Base-by-base conservation (phyloP, 2,888 invertebrate species). In the Oegoconia quadripuncta region DNA sequence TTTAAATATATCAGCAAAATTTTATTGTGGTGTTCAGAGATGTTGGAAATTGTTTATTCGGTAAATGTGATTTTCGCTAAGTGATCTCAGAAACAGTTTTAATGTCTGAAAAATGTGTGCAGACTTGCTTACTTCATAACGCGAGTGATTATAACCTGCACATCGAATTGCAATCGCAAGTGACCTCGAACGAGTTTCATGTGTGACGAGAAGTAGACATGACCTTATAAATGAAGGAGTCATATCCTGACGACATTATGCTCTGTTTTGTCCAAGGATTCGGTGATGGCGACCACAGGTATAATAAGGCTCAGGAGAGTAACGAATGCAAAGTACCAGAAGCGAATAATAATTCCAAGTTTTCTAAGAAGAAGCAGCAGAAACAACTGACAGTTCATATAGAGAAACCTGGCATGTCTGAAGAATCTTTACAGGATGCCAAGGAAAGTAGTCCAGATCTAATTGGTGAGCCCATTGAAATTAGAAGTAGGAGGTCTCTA, bases 211-310 rank as follows among this genome's bases (percentile, higher is more conserved):
- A 46, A 52, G 12, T 16, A 27, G 42, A 41, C 44, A 82, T 83
- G 82, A 68, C 72, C 79, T 73, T 78, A 73, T 86, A 84, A 74
- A 86, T 86, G 86, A 86, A 83, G 79, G 82, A 83, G 48, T 72
- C 79, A 35, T 83, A 83, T 68, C 64, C 84, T 53, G 81, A 86
- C 59, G 82, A 86, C 71, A 91, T 90, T 78, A 92, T 92, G 92
- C 87, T 92, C 76, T 92, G 91, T 83, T 91, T 91, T 62, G 91
- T 92, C 59, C 91, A 91, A 81, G 90, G 91, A 48, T 91, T 91
- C 66, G 89, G 90, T 48, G 79, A 86, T 50, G 71, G 71, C 44
- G 75, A 77, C 41, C 66, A 68, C 41, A 78, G 65, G 16, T 71
- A 61, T 45, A n/a, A n/a, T n/a, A 75, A 62, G 38, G 78, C 75